phyloP scores from a whole-genome alignment of 1,140 invertebrate genomes.

The Samia ricini region DNA sequence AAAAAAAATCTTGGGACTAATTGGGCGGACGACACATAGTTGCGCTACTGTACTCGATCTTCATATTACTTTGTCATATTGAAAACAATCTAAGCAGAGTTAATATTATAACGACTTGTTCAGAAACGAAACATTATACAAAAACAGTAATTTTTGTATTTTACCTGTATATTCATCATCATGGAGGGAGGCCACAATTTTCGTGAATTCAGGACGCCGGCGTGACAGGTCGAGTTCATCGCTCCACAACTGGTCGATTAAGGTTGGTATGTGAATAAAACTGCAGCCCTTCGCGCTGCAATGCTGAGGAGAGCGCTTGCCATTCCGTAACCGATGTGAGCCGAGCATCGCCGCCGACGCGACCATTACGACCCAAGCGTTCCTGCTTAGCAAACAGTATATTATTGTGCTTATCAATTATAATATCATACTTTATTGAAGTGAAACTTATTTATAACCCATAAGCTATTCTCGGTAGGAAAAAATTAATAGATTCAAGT shows the following conservation, averaged over 20 bases:
- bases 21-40: too few species aligned
- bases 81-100: too few species aligned
- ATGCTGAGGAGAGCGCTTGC: slow-evolving; percentile 78
- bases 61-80: too few species aligned
- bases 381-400: slow-evolving; percentile 41
- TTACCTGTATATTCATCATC: slow-evolving; percentile 40
- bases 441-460: too few species aligned
- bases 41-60: too few species aligned
- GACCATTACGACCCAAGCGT: slow-evolving; percentile 80
- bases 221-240: slow-evolving; percentile 77
- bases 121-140: too few species aligned
- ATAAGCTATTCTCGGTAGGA: too few species aligned
- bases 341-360: slow-evolving; percentile 90
- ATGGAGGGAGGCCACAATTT: slow-evolving; percentile 67
- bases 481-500: too few species aligned
- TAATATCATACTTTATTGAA: background rate
- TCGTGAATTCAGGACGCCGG: slow-evolving; percentile 52
- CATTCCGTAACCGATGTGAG: slow-evolving; percentile 83
- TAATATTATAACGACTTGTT: too few species aligned
- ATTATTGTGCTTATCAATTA: slow-evolving; percentile 30
- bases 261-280: slow-evolving; percentile 85
- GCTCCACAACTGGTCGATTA: slow-evolving; percentile 90
- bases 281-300: slow-evolving; percentile 78
- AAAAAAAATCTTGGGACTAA: too few species aligned
- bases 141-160: background rate